These are phyloP conservation scores for Pterophyllum scalare DNA, from an alignment of 2,113 vertebrate species.

Conservation along the genomic window DNA sequence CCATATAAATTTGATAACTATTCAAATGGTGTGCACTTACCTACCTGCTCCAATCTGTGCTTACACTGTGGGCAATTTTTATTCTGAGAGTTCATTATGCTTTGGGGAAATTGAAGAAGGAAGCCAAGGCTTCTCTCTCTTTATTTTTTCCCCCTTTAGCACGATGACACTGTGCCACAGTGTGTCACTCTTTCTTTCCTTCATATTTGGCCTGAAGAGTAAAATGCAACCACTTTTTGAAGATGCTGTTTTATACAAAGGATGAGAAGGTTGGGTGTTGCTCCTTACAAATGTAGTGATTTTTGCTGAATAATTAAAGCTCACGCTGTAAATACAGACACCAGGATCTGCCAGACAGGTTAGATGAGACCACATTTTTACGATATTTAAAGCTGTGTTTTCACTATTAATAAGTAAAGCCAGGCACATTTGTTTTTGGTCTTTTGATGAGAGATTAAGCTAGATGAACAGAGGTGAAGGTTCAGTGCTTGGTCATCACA, in stretches of 20 bases:
- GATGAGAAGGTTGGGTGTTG: background rate
- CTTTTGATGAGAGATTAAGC: slow-evolving; percentile 73
- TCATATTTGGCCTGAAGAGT: slow-evolving; percentile 5
- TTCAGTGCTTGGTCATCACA: slow-evolving; percentile 85
- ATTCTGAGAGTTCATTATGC: slow-evolving; percentile 1
- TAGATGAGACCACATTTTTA: slow-evolving; percentile 44
- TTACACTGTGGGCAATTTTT: slow-evolving; percentile 88
- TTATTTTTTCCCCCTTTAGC: slow-evolving; percentile 8
- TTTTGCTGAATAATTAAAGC: slow-evolving; percentile 5
- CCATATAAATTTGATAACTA: slow-evolving; percentile 88
- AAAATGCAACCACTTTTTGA: background rate
- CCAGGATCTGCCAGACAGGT: slow-evolving; percentile 72
- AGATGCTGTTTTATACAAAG: background rate
- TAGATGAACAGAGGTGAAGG: slow-evolving; percentile 86
- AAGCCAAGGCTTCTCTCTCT: slow-evolving; percentile 42
- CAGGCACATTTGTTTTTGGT: slow-evolving; percentile 48
- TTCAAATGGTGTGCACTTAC: slow-evolving; percentile 89
- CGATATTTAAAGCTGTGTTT: slow-evolving; percentile 65
- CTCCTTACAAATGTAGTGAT: background rate
- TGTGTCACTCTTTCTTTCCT: slow-evolving; percentile 4
- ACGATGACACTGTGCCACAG: background rate
- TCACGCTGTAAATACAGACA: slow-evolving; percentile 90
- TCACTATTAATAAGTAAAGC: slow-evolving; percentile 77
- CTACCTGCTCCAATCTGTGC: slow-evolving; percentile 83
- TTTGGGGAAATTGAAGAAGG: slow-evolving; percentile 84